Evolutionary conservation across 23 tunicate genomes (phyloP), one percentile per base, ranked within the genome.

Genomic region (Diplosoma virens): DNA sequence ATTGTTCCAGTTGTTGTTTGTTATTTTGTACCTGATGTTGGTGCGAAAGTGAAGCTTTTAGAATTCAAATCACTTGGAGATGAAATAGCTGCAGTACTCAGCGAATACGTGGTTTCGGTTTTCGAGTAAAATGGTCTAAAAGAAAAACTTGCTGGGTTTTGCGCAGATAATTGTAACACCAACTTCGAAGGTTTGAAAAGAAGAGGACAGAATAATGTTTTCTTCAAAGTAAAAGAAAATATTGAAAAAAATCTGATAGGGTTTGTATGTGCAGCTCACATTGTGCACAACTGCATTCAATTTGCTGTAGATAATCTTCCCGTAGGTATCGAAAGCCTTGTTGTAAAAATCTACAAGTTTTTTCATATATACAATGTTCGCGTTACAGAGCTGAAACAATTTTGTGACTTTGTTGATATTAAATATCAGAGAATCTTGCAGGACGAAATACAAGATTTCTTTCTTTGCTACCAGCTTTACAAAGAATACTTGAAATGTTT

Each of bases 151-250:
- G 85, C 37, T 80, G 79, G 81, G 71, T 82, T 82, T 75, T 81
- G 86, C 37, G 81, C 87, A 7, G 81, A 75, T 48, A 82, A 75
- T 66, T 82, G 87, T 66, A 82, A 82, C 81, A 82, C 74, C 35
- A 82, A 82, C 33, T 82, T 82, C 37, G 87, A 65, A 33, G 87
- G 87, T 58, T 65, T 81, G 73, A 82, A 82, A 74, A 82, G 74
- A 75, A 82, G 81, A 60, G 87, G 74, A 37, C 81, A 59, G 56
- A 82, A 82, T 74, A 63, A 73, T 59, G 87, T 82, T 82, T 82
- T 82, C 81, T 74, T 82, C 61, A 59, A 73, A 77, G 56, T 59
- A 29, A 77, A 58, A 60, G 71, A 75, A 71, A n/a, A n/a, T n/a
- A 80, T 70, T 23, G 63, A 60, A 80, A 61, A n/a, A 29, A 61